Conservation (phyloP, 2,888 invertebrate species). For the Drosophila prostipennis region DNA sequence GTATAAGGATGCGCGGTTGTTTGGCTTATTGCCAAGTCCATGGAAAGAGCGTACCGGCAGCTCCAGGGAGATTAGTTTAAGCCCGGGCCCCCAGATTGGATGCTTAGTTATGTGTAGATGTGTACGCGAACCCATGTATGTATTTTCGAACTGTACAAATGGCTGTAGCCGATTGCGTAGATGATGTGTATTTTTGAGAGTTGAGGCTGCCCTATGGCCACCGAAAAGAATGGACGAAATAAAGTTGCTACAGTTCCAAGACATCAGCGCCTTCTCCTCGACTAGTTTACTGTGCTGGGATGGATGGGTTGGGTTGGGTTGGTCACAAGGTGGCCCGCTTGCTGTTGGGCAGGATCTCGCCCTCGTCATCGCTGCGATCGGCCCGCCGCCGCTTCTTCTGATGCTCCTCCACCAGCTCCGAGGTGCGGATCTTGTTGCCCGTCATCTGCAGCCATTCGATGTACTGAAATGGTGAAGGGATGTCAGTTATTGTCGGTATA, state of each 20-base stretch:
- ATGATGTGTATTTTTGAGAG: conserved; percentile 32
- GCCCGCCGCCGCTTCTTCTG: conserved; percentile 82
- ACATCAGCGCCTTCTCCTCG: not conserved
- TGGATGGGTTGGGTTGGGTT: not conserved
- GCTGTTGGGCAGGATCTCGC: conserved; percentile 52
- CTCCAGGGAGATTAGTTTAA: not conserved
- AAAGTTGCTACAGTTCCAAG: conserved; percentile 40
- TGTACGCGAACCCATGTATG: conserved; percentile 33
- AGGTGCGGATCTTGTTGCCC: conserved; percentile 75
- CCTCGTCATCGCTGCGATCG: conserved; percentile 71
- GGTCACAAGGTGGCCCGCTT: conserved; percentile 66
- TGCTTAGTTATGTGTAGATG: conserved; percentile 38
- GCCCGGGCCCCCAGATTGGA: conserved; percentile 5
- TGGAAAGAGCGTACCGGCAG: not conserved
- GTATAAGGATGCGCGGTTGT: conserved; percentile 10
- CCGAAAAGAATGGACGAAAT: conserved; percentile 29
- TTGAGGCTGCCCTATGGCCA: conserved; percentile 10
- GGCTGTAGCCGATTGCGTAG: conserved; percentile 9
- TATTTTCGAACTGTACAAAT: conserved; percentile 23
- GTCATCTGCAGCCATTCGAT: conserved; percentile 83
- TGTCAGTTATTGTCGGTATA: no score
- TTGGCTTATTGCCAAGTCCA: conserved; percentile 13
- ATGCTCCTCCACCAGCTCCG: conserved; percentile 83
- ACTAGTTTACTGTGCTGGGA: not conserved
- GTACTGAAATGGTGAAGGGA: conserved; percentile 62